These are phyloP conservation scores for Ceratosolen solmsi DNA, from an alignment of 1,140 invertebrate genomes.

Conservation along the genomic window DNA sequence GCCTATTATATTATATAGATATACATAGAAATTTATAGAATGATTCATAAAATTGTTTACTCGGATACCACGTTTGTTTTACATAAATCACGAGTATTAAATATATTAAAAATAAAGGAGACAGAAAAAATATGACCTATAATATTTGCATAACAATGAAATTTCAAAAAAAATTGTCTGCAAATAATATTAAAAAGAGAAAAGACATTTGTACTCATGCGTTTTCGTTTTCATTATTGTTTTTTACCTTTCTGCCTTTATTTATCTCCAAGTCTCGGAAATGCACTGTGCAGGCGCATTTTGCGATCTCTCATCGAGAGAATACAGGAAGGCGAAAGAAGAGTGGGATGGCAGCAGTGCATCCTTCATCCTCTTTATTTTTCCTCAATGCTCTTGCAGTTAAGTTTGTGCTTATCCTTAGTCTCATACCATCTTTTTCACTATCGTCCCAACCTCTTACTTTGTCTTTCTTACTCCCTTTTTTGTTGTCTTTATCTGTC, in stretches of 20 bases:
- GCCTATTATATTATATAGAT: too few relatives aligned
- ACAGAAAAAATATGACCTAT: neutral
- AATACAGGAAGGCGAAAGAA: too few relatives aligned
- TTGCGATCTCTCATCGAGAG: too few relatives aligned
- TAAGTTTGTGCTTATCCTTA: neutral
- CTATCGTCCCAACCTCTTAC: neutral
- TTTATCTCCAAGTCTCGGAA: slow-evolving; percentile 39
- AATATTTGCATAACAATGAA: neutral
- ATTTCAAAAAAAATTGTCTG: neutral
- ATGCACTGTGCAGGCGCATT: slow-evolving; percentile 4
- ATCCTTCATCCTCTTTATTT: slow-evolving; percentile 30
- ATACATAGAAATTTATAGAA: neutral
- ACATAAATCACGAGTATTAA: neutral
- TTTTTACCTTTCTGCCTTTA: slow-evolving; percentile 31
- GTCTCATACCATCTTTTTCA: neutral
- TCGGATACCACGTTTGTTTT: neutral
- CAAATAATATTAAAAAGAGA: neutral
- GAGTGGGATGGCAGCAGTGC: neutral
- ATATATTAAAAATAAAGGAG: too few relatives aligned
- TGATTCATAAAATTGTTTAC: neutral
- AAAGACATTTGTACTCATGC: slow-evolving; percentile 6
- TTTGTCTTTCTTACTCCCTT: neutral
- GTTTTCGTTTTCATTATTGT: slow-evolving; percentile 25
- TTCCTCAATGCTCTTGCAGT: neutral
- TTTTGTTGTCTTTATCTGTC: neutral